Percentiles rank a stretch among this genome's conserved stretches.
Conservation (phyloP, 1,140 invertebrate genomes). For the Hestina assimilis region DNA sequence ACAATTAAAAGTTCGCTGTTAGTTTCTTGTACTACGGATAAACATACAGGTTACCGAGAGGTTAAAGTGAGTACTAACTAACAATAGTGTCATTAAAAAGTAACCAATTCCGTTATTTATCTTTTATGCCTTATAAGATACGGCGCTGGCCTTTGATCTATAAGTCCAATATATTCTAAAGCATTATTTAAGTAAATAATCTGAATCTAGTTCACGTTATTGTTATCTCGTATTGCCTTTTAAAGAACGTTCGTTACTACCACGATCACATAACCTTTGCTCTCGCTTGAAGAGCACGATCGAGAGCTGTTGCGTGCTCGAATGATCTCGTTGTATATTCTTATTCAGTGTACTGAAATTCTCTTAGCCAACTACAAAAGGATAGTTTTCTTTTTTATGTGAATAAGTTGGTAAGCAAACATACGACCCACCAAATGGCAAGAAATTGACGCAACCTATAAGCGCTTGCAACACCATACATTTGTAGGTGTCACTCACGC, state of each 20-base stretch:
- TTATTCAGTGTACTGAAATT: not conserved
- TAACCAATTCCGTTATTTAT: not conserved
- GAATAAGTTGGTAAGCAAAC: no score
- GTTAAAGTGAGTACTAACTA: no score
- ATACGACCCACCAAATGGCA: no score
- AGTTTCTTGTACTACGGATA: no score
- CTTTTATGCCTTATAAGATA: not conserved
- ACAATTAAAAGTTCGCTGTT: no score
- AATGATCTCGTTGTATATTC: constrained; percentile 8
- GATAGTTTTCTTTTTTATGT: no score
- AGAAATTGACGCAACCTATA: no score
- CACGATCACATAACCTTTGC: constrained; percentile 16
- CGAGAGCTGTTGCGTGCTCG: constrained; percentile 10
- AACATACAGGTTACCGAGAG: no score
- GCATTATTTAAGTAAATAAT: not conserved
- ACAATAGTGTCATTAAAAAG: no score
- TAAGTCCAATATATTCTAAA: not conserved
- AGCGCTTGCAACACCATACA: no score
- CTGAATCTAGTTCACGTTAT: not conserved
- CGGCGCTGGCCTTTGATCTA: not conserved
- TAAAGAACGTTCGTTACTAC: constrained; percentile 17
- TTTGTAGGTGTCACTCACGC: no score
- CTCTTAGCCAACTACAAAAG: no score
- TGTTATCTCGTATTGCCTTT: constrained; percentile 9
- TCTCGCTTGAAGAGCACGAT: constrained; percentile 15